Evolutionary conservation across 2,113 vertebrate genomes (phyloP).

Genomic region (Lutjanus erythropterus): DNA sequence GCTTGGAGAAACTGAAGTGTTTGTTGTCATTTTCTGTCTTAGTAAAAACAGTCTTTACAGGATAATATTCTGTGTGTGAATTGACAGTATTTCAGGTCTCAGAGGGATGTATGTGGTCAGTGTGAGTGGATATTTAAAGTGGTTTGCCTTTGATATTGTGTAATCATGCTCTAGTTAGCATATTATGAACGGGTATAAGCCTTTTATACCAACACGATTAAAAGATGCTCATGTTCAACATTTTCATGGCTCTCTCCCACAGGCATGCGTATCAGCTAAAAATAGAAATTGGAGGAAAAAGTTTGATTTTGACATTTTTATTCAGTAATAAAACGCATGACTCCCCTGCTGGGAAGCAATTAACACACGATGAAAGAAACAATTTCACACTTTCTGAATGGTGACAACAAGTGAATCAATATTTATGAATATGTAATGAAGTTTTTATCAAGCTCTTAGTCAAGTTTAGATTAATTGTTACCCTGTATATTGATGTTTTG

Average conservation of each 20-base stretch:
- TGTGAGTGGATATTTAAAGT: slow-evolving; percentile 33
- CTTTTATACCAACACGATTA: slow-evolving; percentile 59
- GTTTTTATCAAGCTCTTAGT: neutral
- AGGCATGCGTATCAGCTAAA: slow-evolving; percentile 40
- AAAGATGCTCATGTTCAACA: slow-evolving; percentile 45
- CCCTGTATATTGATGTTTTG: neutral
- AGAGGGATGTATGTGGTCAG: slow-evolving; percentile 1
- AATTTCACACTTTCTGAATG: neutral
- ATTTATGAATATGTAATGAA: slow-evolving; percentile 7
- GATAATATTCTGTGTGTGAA: slow-evolving; percentile 7
- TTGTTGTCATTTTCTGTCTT: neutral
- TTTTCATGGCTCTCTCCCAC: slow-evolving; percentile 32
- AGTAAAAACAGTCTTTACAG: neutral
- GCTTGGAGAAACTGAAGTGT: neutral
- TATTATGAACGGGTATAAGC: slow-evolving; percentile 56
- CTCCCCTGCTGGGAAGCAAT: slow-evolving; percentile 14
- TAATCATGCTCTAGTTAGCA: slow-evolving; percentile 73
- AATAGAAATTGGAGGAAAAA: slow-evolving; percentile 30
- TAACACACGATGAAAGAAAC: neutral
- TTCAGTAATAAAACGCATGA: slow-evolving; percentile 9
- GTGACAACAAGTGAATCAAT: slow-evolving; percentile 5
- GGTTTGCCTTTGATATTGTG: slow-evolving; percentile 58
- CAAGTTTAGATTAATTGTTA: neutral
- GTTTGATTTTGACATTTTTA: slow-evolving; percentile 7
- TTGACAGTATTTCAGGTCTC: neutral